phyloP scores from a whole-genome alignment of 1,140 invertebrate genomes.

The Tribolium castaneum region DNA sequence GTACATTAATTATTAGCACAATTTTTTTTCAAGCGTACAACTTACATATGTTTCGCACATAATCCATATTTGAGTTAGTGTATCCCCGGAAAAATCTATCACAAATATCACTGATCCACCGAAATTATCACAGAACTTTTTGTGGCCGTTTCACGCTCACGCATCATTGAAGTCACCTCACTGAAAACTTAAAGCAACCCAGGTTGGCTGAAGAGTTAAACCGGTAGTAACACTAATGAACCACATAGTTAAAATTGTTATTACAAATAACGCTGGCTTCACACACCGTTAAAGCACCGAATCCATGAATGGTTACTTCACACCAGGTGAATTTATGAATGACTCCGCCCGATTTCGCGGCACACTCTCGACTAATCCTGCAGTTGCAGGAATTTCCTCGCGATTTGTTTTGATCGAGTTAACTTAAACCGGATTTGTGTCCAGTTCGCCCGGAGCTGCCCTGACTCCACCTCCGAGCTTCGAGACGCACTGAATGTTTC shows the following conservation, averaged over 20 bases:
- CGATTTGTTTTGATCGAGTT: slow-evolving; percentile 15
- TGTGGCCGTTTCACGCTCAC: slow-evolving; percentile 23
- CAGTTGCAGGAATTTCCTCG: background rate
- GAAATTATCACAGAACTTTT: slow-evolving; percentile 25
- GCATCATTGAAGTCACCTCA: slow-evolving; percentile 32
- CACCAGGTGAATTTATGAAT: slow-evolving; percentile 2
- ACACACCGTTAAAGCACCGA: background rate
- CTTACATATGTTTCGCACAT: slow-evolving; percentile 11
- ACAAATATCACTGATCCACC: slow-evolving; percentile 20
- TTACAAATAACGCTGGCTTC: background rate
- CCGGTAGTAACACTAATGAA: background rate
- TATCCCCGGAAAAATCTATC: background rate
- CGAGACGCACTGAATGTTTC: slow-evolving; percentile 35
- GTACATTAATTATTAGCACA: background rate
- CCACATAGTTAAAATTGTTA: slow-evolving; percentile 17
- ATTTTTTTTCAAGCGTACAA: background rate
- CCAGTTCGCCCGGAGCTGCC: slow-evolving; percentile 11
- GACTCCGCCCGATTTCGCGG: background rate
- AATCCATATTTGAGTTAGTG: slow-evolving; percentile 6
- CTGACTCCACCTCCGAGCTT: slow-evolving; percentile 12
- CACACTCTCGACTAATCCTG: background rate
- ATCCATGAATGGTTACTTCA: slow-evolving; percentile 14
- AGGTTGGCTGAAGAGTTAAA: background rate
- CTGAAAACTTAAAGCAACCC: background rate
- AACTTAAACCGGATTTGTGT: slow-evolving; percentile 23